phyloP scores from a whole-genome alignment of 92 coral and sea anemone species.

The Pocillopora grandis region DNA sequence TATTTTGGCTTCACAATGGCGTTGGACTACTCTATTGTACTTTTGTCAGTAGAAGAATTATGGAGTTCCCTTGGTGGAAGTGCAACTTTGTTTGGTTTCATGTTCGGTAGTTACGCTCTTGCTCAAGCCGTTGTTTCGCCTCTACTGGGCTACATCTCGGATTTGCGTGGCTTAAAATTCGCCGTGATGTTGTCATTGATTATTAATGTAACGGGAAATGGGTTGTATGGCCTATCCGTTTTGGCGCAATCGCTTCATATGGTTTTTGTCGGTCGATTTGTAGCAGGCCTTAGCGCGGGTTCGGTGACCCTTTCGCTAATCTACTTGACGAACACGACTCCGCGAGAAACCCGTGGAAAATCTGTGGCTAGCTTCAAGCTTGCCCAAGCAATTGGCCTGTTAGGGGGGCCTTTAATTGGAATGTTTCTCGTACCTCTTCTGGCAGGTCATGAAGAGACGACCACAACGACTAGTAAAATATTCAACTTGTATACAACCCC shows the following conservation, averaged over 20 bases:
- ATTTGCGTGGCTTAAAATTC: slow-evolving; percentile 89
- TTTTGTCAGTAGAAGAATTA: slow-evolving; percentile 76
- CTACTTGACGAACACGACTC: slow-evolving; percentile 85
- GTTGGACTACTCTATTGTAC: slow-evolving; percentile 83
- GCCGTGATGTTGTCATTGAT: slow-evolving; percentile 75
- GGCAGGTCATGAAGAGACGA: slow-evolving; percentile 21
- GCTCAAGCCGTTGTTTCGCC: slow-evolving; percentile 89
- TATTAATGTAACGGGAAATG: slow-evolving; percentile 81
- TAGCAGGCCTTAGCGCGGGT: slow-evolving; percentile 95
- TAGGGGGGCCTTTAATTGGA: slow-evolving; percentile 88
- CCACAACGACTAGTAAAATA: slow-evolving; percentile 27
- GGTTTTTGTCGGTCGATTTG: slow-evolving; percentile 80
- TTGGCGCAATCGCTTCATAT: slow-evolving; percentile 72
- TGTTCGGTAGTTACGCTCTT: slow-evolving; percentile 93
- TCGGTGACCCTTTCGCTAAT: slow-evolving; percentile 82
- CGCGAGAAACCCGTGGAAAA: slow-evolving; percentile 87
- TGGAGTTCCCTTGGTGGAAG: slow-evolving; percentile 84
- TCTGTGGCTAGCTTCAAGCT: slow-evolving; percentile 82
- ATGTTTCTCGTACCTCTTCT: slow-evolving; percentile 65
- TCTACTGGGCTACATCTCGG: slow-evolving; percentile 89
- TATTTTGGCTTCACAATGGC: slow-evolving; percentile 95
- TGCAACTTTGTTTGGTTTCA: slow-evolving; percentile 70
- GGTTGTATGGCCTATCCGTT: slow-evolving; percentile 77
- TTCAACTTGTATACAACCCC: slow-evolving; percentile 84
- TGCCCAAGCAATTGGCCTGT: slow-evolving; percentile 86